Conservation (phyloP, 2,113 vertebrate species). For the Menidia beryllina region DNA sequence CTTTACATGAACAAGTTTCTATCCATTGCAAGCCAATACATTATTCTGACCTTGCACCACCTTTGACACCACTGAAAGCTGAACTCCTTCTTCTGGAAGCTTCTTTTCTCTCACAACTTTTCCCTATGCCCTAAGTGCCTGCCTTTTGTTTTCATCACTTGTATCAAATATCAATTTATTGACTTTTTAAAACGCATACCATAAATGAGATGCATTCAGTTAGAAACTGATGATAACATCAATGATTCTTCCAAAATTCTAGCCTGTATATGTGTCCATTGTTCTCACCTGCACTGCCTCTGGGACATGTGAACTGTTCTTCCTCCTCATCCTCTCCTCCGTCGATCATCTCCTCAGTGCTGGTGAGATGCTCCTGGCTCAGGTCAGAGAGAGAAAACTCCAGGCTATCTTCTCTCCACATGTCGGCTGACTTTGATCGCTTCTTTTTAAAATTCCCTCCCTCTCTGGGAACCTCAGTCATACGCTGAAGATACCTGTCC, state of each 20-base stretch:
- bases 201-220: too few relatives aligned
- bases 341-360: conserved; percentile 94
- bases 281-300: conserved; percentile 58
- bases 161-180: too few relatives aligned
- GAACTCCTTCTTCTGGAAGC: conserved; percentile 46
- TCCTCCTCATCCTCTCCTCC: conserved; percentile 85
- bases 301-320: conserved; percentile 49
- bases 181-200: too few relatives aligned
- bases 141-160: conserved; percentile 15
- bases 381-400: conserved; percentile 96
- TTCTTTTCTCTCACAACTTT: conserved; percentile 19
- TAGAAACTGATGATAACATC: too few relatives aligned
- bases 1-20: conserved; percentile 1
- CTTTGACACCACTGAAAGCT: conserved; percentile 8
- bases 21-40: background rate
- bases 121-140: conserved; percentile 7
- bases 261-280: background rate
- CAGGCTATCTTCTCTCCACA: conserved; percentile 96
- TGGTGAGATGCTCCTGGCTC: conserved; percentile 96
- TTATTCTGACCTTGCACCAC: conserved; percentile 29
- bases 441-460: conserved; percentile 92
- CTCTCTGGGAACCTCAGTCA: conserved; percentile 81
- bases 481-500: conserved; percentile 80
- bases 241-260: background rate
- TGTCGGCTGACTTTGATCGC: conserved; percentile 95